Conservation (phyloP, 2,888 invertebrate species). For the Calliphora vomitoria region DNA sequence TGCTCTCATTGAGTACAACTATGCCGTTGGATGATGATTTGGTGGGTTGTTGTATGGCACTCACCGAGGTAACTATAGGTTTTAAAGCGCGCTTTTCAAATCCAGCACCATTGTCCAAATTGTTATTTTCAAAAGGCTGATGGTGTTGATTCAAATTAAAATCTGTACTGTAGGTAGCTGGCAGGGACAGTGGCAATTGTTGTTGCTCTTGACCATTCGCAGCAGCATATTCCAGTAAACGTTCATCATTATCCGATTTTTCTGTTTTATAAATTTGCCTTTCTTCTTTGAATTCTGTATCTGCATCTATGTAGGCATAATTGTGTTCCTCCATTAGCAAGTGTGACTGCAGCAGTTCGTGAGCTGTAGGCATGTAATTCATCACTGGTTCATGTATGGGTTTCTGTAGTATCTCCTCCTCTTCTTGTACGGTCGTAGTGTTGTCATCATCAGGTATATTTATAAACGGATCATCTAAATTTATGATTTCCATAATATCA, state of each 20-base stretch:
- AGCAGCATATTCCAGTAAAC: slow-evolving; percentile 41
- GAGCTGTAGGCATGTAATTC: slow-evolving; percentile 71
- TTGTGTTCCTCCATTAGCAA: slow-evolving; percentile 82
- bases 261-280: slow-evolving; percentile 82
- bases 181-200: neutral
- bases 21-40: slow-evolving; percentile 81
- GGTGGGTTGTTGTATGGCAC: slow-evolving; percentile 76
- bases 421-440: slow-evolving; percentile 68
- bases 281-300: slow-evolving; percentile 81
- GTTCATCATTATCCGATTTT: slow-evolving; percentile 79
- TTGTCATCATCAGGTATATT: slow-evolving; percentile 83
- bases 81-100: slow-evolving; percentile 77
- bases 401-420: slow-evolving; percentile 51
- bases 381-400: slow-evolving; percentile 24
- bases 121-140: neutral
- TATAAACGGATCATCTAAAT: slow-evolving; percentile 83
- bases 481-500: slow-evolving; percentile 84
- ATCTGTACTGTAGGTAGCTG: neutral
- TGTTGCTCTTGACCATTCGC: slow-evolving; percentile 47
- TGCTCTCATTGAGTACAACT: slow-evolving; percentile 84
- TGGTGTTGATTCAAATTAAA: neutral
- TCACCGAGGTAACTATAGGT: slow-evolving; percentile 82
- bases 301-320: slow-evolving; percentile 79
- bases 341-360: slow-evolving; percentile 80
- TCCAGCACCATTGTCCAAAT: slow-evolving; percentile 13